Conservation (phyloP, 1,140 invertebrate species). For the Hycleus cichorii region DNA sequence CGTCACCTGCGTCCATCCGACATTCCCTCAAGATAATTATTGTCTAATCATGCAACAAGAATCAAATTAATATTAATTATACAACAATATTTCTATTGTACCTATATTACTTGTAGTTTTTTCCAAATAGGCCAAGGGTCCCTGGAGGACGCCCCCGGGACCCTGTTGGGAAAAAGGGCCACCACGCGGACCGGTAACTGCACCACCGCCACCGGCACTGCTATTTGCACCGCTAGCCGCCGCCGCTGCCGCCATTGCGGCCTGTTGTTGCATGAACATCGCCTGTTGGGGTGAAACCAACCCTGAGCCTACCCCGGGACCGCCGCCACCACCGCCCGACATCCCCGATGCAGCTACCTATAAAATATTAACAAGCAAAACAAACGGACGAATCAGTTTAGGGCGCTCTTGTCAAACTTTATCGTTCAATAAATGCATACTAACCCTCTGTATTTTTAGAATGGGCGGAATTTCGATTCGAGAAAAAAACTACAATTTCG, state of each 20-base stretch:
- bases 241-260: conserved; percentile 17
- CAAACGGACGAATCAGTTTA: background rate
- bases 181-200: conserved; percentile 26
- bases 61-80: background rate
- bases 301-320: conserved; percentile 31
- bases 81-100: conserved; percentile 21
- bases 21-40: conserved; percentile 47
- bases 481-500: conserved; percentile 12
- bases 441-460: conserved; percentile 19
- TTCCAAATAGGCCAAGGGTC: conserved; percentile 68
- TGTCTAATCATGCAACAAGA: background rate
- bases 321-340: conserved; percentile 24
- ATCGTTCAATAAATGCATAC: conserved; percentile 8
- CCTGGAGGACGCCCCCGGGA: conserved; percentile 53
- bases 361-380: background rate
- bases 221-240: background rate
- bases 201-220: conserved; percentile 30
- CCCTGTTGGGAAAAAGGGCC: conserved; percentile 41
- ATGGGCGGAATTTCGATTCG: conserved; percentile 2
- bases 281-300: conserved; percentile 45
- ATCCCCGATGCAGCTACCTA: conserved; percentile 35
- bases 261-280: conserved; percentile 51
- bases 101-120: conserved; percentile 78
- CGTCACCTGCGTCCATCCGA: conserved; percentile 63
- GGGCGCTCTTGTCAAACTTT: background rate